Percentiles rank a stretch among this genome's conserved stretches.
Evolutionary conservation across 2,888 invertebrate species (phyloP).

Genomic region (Atrina japonica): DNA sequence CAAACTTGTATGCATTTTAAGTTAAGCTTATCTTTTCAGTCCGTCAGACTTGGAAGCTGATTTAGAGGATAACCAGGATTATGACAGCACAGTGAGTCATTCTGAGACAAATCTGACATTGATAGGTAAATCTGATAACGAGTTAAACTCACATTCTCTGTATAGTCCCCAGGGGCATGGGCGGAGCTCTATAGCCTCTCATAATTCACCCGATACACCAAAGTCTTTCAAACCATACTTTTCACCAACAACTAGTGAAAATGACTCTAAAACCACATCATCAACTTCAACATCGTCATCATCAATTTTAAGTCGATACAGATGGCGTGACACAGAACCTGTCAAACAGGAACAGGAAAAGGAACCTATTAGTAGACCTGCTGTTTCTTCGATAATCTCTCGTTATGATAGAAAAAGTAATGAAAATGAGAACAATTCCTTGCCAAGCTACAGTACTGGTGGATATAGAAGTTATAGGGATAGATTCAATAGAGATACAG

Average conservation of each 20-base stretch:
- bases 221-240: conserved; percentile 53
- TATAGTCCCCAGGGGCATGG: conserved; percentile 23
- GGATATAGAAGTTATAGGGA: conserved; percentile 26
- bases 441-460: background rate
- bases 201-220: conserved; percentile 46
- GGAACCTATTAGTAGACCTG: background rate
- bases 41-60: conserved; percentile 85
- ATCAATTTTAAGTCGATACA: conserved; percentile 36
- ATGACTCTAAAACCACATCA: conserved; percentile 52
- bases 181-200: background rate
- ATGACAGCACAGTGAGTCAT: conserved; percentile 82
- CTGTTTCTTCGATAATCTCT: conserved; percentile 26
- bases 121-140: conserved; percentile 72
- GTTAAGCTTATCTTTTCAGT: too few species aligned
- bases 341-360: conserved; percentile 23
- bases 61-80: conserved; percentile 84
- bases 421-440: conserved; percentile 23
- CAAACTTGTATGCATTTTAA: too few species aligned
- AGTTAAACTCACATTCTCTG: conserved; percentile 39
- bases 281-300: conserved; percentile 47
- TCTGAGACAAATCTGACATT: conserved; percentile 78
- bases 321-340: conserved; percentile 24
- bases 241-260: conserved; percentile 47
- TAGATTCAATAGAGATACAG: conserved; percentile 6
- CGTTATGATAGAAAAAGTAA: conserved; percentile 20